Base-by-base conservation (phyloP, 2,113 vertebrate genomes). In the Onychostoma macrolepis region DNA sequence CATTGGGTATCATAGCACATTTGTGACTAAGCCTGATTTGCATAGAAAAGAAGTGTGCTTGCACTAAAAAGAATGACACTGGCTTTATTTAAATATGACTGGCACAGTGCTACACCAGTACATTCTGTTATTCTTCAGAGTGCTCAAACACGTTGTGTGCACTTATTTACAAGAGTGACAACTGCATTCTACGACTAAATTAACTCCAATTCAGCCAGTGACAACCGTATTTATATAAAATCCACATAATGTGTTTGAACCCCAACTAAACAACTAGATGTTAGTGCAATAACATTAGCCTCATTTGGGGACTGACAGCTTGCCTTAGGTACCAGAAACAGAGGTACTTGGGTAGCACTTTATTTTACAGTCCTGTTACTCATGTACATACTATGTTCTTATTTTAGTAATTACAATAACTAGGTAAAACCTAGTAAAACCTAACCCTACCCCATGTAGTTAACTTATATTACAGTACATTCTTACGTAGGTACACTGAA, bases 1-100 rank as follows among this genome's bases (percentile, higher is more conserved):
- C 17, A 56, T 7, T 6, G 50, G 17, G 19, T 58, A 58, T 58
- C 21, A 24, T 58, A 58, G 33, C 9, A 11, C 72, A 43, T 26
- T 45, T 75, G 6, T 75, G 5, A 26, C 38, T 15, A 41, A 43
- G 38, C 38, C 11, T 45, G 24, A 45, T 75, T 75, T 75, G 72
- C 38, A 45, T 15, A 45, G 24, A 45, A 74, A 43, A 43, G 38
- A 43, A 9, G 12, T 45, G 24, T 45, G 72, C 13, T 45, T 75
- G 10, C 61, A 12, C 61, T 63, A 4, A 41, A 75, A 75, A 13
- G 72, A 26, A 15, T 43, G 72, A 75, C 38, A 75, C 24, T 24
- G 24, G 38, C 24, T 15, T 75, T 75, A 75, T 75, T 43, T 26
- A 75, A 75, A 75, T 43, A 75, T n/a, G 72, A 75, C 11, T 45